A percentile compares a stretch with the other conserved stretches of the same genome.
phyloP scores from a whole-genome alignment of 2,888 invertebrate species.

The Glyphotaelius pellucidus region DNA sequence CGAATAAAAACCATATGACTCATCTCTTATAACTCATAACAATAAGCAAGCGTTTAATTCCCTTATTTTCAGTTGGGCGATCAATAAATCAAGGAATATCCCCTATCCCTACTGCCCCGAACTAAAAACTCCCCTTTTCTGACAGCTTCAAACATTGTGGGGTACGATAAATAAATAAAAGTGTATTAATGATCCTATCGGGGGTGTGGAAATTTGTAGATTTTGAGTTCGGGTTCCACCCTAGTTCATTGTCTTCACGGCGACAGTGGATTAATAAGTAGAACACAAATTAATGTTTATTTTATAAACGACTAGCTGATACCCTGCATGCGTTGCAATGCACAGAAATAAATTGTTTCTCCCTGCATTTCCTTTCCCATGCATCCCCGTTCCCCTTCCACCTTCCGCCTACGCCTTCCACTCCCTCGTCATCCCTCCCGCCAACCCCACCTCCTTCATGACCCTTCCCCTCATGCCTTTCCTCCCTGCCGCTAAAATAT shows the following conservation, averaged over 20 bases:
- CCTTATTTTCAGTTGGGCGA: constrained; percentile 32
- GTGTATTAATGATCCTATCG: constrained; percentile 29
- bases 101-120: constrained; percentile 34
- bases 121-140: constrained; percentile 36
- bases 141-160: constrained; percentile 6
- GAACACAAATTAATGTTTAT: background rate
- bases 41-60: constrained; percentile 25
- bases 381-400: too few relatives aligned
- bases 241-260: background rate
- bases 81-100: constrained; percentile 28
- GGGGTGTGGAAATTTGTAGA: constrained; percentile 26
- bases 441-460: too few relatives aligned
- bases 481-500: too few relatives aligned
- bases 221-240: background rate
- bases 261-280: background rate
- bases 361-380: too few relatives aligned
- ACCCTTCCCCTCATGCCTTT: too few relatives aligned
- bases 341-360: too few relatives aligned
- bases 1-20: constrained; percentile 27
- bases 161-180: background rate
- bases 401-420: too few relatives aligned
- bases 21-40: background rate
- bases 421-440: too few relatives aligned
- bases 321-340: too few relatives aligned
- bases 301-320: too few relatives aligned